Evolutionary conservation across 2,113 vertebrate species (phyloP), one percentile per base, ranked within the genome.

Genomic region (Cettia cetti): DNA sequence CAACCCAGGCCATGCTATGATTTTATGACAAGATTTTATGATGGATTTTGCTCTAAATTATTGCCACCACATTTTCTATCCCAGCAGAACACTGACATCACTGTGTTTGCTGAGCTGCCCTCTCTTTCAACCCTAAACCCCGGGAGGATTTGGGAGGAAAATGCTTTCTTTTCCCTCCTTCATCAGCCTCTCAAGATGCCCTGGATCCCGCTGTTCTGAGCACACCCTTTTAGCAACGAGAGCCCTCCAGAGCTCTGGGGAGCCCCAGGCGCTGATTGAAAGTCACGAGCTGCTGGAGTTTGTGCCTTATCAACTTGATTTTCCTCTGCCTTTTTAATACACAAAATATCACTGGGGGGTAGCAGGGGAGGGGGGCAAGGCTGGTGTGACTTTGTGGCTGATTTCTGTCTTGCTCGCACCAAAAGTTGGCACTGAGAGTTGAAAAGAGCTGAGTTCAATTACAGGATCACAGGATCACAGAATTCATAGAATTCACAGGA

Each of bases 231-330:
- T 13, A 88, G 93, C 44, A 49, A 52, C 4, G n/a, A 95, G 91
- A 95, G 86, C 80, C 56, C 89, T 97, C 95, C 85, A 94, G 75
- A 95, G 94, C 90, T 4, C 90, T 27, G 65, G 86, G 90, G 84
- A 92, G 85, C 39, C 69, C 66, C 4, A 39, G 66, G 68, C 24
- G 13, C 82, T 96, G 89, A 96, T 90, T 95, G 69, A 89, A 83
- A 96, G 77, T 92, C 89, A 96, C 71, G 27, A 93, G 83, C 96
- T 96, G 42, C 91, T 89, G 83, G 33, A 47, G 57, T 31, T 89
- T 44, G 33, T 69, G 89, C 33, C 23, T 97, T 96, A 94, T 71
- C 84, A 96, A 39, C 79, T 39, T 74, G 37, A 95, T 93, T 96
- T 86, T 37, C 31, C 90, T 80, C 54, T 66, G 75, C n/a, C 71